Base-by-base conservation (phyloP, 1,140 invertebrate species). In the Apis dorsata region DNA sequence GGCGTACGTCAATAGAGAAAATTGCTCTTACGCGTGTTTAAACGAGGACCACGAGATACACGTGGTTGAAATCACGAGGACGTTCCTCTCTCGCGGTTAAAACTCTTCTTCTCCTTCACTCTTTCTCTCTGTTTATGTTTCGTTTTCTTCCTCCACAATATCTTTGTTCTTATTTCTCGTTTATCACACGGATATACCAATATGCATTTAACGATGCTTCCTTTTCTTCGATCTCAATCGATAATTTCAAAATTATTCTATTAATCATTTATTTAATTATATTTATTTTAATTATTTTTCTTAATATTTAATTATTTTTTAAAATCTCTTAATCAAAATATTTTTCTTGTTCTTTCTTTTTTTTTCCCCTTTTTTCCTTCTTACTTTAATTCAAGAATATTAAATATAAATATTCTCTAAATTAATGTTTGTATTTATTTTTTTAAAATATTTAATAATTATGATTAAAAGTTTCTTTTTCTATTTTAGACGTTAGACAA, bases 1-100 rank as follows among this genome's bases (percentile, higher is more conserved):
- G 75, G 49, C 34, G 59, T 79, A 81, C 79, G 51, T 85, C 81
- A 85, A 88, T 88, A 88, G 34, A 88, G 70, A 88, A 85, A 88
- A 88, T 88, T 88, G 77, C 60, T 88, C 87, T 88, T 88, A 88
- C 87, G 84, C 84, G 84, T 85, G 68, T 85, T 85, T 85, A 88
- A 88, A 80, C 78, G 86, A 88, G 84, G 85, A 81, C 75, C 77
- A 88, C 62, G 86, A 85, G 78, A 77, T 79, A 70, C 87, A 88
- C 86, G 87, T 88, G 84, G 87, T 86, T 75, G 87, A 86, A 88
- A 66, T 72, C 74, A 86, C 87, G 84, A 82, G 86, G 72, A 87
- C 83, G 84, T 83, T 88, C 86, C 81, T 81, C 55, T 82, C 76
- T 83, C 65, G 74, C 55, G 71, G 63, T 71, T 83, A 51, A 62